Evolutionary conservation across 2,113 vertebrate genomes (phyloP).

Genomic region (Mellivora capensis): DNA sequence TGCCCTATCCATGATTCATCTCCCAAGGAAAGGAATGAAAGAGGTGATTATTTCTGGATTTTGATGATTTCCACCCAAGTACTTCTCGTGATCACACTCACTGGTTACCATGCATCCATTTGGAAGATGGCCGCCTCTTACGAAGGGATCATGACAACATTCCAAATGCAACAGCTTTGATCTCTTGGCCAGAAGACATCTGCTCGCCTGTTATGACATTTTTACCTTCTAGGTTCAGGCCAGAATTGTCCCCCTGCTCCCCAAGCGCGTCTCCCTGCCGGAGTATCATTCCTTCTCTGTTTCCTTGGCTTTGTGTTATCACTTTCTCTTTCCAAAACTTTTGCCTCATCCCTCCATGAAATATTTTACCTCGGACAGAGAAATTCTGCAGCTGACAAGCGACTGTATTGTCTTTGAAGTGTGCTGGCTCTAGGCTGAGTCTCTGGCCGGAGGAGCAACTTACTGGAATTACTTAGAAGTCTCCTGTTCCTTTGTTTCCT

Average conservation of each 20-base stretch:
- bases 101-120: neutral
- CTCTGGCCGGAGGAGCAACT: conserved; percentile 42
- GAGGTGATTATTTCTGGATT: neutral
- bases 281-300: neutral
- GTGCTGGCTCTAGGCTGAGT: conserved; percentile 26
- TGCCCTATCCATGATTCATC: neutral
- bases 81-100: neutral
- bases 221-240: conserved; percentile 58
- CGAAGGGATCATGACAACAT: conserved; percentile 43
- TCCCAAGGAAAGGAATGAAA: neutral
- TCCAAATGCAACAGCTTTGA: conserved; percentile 63
- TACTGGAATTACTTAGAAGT: conserved; percentile 56
- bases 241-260: conserved; percentile 29
- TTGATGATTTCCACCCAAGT: neutral
- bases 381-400: conserved; percentile 34
- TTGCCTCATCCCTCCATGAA: neutral
- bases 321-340: conserved; percentile 45
- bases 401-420: conserved; percentile 21
- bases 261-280: neutral
- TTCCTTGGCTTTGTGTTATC: conserved; percentile 42
- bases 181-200: conserved; percentile 64
- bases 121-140: conserved; percentile 26
- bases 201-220: conserved; percentile 42
- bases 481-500: conserved; percentile 41
- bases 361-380: conserved; percentile 49